phyloP scores from a whole-genome alignment of 2,797 vertebrate genomes.

The Helarctos malayanus region DNA sequence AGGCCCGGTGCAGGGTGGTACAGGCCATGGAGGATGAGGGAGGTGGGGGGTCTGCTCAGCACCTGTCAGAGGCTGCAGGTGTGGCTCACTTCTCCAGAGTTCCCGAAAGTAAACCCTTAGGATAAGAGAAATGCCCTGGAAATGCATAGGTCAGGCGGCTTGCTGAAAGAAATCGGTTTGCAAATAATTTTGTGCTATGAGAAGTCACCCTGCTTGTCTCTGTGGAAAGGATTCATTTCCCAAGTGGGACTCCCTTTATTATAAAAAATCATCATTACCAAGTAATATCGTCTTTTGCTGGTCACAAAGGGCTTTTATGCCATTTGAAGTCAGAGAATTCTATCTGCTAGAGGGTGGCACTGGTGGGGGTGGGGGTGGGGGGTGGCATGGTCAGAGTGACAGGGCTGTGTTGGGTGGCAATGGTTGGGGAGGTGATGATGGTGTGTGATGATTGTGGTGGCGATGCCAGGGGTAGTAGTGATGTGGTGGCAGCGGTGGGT shows the following conservation, averaged over 20 bases:
- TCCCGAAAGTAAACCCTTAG: neutral
- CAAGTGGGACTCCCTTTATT: neutral
- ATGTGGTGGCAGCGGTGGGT: neutral
- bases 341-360: neutral
- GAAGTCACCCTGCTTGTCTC: neutral
- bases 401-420: neutral
- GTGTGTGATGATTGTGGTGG: neutral
- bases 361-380: rapidly evolving
- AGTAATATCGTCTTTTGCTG: neutral
- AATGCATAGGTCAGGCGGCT: neutral
- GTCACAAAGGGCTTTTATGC: neutral
- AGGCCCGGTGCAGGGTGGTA: neutral
- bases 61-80: no score
- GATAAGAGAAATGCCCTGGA: neutral
- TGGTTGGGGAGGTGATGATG: neutral
- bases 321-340: neutral
- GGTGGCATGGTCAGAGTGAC: no score
- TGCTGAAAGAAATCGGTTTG: neutral
- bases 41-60: rapidly evolving
- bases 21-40: neutral
- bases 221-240: neutral
- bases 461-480: neutral
- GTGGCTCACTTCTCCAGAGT: neutral
- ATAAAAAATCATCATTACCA: neutral
- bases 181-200: neutral